Conservation (phyloP, 2,113 vertebrate species). For the Toxotes jaculatrix region DNA sequence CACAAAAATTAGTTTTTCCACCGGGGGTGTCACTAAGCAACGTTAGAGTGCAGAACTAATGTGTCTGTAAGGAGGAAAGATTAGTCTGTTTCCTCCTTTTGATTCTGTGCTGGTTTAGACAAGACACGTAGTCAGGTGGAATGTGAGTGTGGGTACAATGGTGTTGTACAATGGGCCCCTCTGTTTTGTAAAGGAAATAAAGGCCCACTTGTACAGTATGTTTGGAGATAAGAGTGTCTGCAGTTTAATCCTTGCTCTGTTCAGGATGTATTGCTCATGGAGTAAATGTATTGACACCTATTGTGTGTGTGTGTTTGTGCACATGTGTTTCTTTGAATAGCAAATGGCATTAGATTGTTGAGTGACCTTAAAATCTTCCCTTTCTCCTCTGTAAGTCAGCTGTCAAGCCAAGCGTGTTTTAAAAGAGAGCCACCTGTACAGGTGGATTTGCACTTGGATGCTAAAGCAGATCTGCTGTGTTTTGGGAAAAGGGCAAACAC, state of each 20-base stretch:
- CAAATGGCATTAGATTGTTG: slow-evolving; percentile 45
- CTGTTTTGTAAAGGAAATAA: slow-evolving; percentile 67
- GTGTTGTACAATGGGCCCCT: slow-evolving; percentile 55
- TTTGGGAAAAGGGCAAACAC: slow-evolving; percentile 71
- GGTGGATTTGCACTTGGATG: slow-evolving; percentile 78
- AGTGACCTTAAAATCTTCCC: slow-evolving; percentile 60
- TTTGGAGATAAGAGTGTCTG: slow-evolving; percentile 55
- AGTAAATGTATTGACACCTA: slow-evolving; percentile 35
- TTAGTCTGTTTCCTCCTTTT: slow-evolving; percentile 77
- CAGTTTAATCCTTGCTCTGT: slow-evolving; percentile 19
- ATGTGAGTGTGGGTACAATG: slow-evolving; percentile 63
- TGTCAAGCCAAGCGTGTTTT: slow-evolving; percentile 42
- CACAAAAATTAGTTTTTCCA: slow-evolving; percentile 79
- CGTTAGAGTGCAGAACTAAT: slow-evolving; percentile 53
- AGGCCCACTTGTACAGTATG: slow-evolving; percentile 43
- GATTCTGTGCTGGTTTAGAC: slow-evolving; percentile 65
- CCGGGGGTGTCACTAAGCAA: slow-evolving; percentile 74
- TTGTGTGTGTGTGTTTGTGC: slow-evolving; percentile 29
- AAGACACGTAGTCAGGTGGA: slow-evolving; percentile 69
- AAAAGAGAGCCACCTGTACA: slow-evolving; percentile 70
- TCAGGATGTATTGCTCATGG: slow-evolving; percentile 56
- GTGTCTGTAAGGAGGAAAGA: slow-evolving; percentile 69
- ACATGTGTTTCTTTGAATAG: slow-evolving; percentile 43
- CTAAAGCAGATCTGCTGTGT: slow-evolving; percentile 55
- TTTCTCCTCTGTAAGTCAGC: slow-evolving; percentile 47